Percentiles rank a stretch among this genome's conserved stretches.
Conservation (phyloP, 2,113 vertebrate genomes). For the Cynoglossus semilaevis region DNA sequence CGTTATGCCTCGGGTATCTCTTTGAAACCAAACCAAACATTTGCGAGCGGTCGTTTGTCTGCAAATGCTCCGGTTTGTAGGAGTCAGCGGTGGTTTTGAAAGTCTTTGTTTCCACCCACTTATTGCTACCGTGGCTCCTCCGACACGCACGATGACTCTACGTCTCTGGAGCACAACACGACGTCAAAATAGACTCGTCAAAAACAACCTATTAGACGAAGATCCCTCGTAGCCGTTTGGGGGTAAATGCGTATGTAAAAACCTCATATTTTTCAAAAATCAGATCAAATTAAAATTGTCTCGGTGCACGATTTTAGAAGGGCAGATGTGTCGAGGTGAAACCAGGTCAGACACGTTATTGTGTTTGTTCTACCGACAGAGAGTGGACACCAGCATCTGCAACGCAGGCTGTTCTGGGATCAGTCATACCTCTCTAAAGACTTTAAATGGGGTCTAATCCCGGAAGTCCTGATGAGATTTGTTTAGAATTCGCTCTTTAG, state of each 20-base stretch:
- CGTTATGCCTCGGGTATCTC: slow-evolving; percentile 9
- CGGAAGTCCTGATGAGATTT: slow-evolving; percentile 50
- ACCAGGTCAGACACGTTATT: no score
- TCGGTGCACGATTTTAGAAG: neutral
- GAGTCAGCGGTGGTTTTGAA: slow-evolving; percentile 30
- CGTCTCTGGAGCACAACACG: no score
- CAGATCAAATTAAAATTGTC: no score
- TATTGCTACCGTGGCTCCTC: neutral
- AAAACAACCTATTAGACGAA: no score
- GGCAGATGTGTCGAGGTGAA: slow-evolving; percentile 20
- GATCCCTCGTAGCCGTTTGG: no score
- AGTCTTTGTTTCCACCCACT: slow-evolving; percentile 3
- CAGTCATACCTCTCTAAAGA: slow-evolving; percentile 38
- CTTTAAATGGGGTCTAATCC: slow-evolving; percentile 46
- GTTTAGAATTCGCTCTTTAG: slow-evolving; percentile 36
- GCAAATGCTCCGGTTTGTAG: neutral
- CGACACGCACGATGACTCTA: slow-evolving; percentile 6
- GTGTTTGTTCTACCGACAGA: slow-evolving; percentile 45
- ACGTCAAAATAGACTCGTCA: no score
- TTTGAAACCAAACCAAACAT: slow-evolving; percentile 41
- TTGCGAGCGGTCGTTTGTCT: slow-evolving; percentile 11
- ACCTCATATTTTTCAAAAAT: no score
- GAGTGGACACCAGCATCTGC: slow-evolving; percentile 18
- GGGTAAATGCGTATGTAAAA: no score
- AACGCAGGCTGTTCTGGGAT: slow-evolving; percentile 46